Conservation (phyloP, 2,797 vertebrate species). For the Sternarchorhynchus goeldii region DNA sequence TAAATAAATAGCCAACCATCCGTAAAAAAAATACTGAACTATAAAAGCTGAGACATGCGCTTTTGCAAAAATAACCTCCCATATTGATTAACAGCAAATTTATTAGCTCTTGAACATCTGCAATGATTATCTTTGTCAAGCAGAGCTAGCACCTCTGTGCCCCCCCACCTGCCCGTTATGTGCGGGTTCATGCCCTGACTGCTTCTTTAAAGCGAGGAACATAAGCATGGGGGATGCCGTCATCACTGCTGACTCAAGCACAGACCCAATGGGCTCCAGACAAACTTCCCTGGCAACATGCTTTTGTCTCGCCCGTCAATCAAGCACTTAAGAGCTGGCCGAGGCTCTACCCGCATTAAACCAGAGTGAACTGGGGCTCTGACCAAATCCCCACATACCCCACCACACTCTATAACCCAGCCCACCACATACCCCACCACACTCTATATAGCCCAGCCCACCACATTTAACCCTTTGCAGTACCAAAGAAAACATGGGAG, state of each 20-base stretch:
- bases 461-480: too few species aligned
- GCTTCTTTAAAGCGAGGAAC: constrained; percentile 1
- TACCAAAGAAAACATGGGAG: too few species aligned
- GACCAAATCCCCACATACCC: constrained; percentile 21
- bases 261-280: constrained; percentile 56
- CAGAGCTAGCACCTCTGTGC: constrained; percentile 25
- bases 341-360: constrained; percentile 47
- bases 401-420: too few species aligned
- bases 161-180: constrained; percentile 17
- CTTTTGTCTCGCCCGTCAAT: constrained; percentile 71
- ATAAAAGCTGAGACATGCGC: too few species aligned
- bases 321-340: constrained; percentile 66
- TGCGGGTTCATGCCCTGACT: constrained; percentile 18
- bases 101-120: background rate
- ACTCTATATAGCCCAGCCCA: too few species aligned
- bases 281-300: constrained; percentile 58
- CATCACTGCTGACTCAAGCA: constrained; percentile 61
- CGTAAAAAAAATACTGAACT: too few species aligned
- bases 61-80: too few species aligned
- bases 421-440: too few species aligned
- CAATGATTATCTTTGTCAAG: background rate
- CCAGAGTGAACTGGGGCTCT: constrained; percentile 55
- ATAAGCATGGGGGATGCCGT: constrained; percentile 21
- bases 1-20: too few species aligned
- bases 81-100: too few species aligned